Evolutionary conservation across 1,140 invertebrate genomes (phyloP), one percentile per base, ranked within the genome.

Genomic region (Zaprionus ornatus): DNA sequence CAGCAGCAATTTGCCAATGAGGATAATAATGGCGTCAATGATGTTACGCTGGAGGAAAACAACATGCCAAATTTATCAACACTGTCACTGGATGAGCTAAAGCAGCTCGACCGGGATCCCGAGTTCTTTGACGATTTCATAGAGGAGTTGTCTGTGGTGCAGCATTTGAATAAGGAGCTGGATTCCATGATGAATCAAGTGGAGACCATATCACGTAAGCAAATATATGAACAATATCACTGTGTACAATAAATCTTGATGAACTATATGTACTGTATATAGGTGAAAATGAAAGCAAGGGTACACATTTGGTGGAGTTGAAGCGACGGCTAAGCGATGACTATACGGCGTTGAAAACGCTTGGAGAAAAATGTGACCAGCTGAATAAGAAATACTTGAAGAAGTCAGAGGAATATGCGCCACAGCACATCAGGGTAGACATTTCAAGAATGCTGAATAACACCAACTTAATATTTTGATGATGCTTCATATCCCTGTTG

Each of bases 111-210:
- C 73, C 94, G 95, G 35, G 95, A 95, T 93, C 93, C 94, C 2
- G 95, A 96, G 60, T 93, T 94, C 66, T 93, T 96, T 82, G 95
- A 96, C 71, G 95, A 96, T 82, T 95, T 96, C 76, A 91, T 97
- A 45, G 95, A 96, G 82, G 94, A 94, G 72, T 94, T 95, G 88
- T 94, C 95, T 12, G 93, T 95, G 76, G 91, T 96, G 17, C 94
- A 94, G 77, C 95, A 96, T 82, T 93, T 96, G 50, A 95, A 96
- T 77, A 90, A 94, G 64, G 94, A 95, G 52, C 94, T 96, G 1
- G 96, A 96, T 84, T 95, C 96, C 70, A 92, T 96, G 62, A 96
- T 97, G 91, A 93, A 94, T 81, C 94, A 94, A 90, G 95, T 96
- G 60, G 96, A 97, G 92, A 94, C 94, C 82, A 94, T 96, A 88